phyloP scores from a whole-genome alignment of 2,797 vertebrate genomes.

The Sebastolobus altivelis region DNA sequence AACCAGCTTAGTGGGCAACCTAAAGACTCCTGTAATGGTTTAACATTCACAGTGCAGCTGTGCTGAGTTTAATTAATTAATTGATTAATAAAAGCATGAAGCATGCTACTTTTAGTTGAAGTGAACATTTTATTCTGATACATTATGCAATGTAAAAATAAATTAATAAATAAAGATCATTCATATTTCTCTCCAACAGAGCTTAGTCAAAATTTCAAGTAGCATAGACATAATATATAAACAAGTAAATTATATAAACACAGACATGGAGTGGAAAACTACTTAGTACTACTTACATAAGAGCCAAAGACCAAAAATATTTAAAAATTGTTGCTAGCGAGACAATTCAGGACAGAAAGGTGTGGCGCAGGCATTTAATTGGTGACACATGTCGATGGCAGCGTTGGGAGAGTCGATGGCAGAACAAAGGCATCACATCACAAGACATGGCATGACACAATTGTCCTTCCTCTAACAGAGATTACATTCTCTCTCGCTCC shows the following conservation, averaged over 20 bases:
- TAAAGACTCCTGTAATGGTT: constrained; percentile 8
- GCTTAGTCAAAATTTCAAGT: not conserved
- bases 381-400: constrained; percentile 44
- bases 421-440: constrained; percentile 30
- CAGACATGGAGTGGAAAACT: not conserved
- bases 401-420: not conserved
- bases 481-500: not conserved
- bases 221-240: not conserved
- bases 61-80: not conserved
- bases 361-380: constrained; percentile 17
- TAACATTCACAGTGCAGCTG: not conserved
- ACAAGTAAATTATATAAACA: not conserved
- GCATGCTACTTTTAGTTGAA: not conserved
- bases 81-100: not conserved
- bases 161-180: too few relatives aligned
- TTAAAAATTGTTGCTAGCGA: not conserved
- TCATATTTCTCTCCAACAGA: not conserved
- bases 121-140: not conserved
- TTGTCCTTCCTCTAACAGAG: not conserved
- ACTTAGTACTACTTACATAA: not conserved
- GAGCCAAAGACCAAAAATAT: fast-evolving
- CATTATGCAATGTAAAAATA: not conserved
- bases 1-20: not conserved
- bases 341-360: constrained; percentile 11
- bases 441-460: not conserved